Evolutionary conservation across 2,113 vertebrate genomes (phyloP).

Genomic region (Loxodonta africana): DNA sequence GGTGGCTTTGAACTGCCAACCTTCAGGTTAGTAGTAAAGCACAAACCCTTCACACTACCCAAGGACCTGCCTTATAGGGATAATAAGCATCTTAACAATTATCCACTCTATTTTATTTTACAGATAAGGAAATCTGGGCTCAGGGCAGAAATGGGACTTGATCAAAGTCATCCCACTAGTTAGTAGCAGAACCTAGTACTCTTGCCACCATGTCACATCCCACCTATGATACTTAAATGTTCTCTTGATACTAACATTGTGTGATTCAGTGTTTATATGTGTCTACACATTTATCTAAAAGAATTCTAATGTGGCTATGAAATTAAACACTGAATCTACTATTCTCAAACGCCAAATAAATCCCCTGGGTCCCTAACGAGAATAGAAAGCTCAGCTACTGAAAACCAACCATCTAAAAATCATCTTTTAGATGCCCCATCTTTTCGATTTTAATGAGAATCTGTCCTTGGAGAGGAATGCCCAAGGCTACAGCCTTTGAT

Average conservation of each 20-base stretch:
- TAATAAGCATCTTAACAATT: constrained; percentile 9
- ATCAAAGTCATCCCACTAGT: not conserved
- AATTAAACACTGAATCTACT: not conserved
- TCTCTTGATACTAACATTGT: not conserved
- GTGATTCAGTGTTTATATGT: constrained; percentile 7
- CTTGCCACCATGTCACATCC: not conserved
- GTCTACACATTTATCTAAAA: constrained; percentile 26
- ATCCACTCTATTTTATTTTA: constrained; percentile 35
- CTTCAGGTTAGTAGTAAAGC: not conserved
- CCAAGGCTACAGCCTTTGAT: not conserved
- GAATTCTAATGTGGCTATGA: not conserved
- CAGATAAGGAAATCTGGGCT: constrained; percentile 23
- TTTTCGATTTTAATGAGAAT: constrained; percentile 26
- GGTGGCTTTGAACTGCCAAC: not conserved
- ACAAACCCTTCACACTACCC: not conserved
- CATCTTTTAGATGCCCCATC: not conserved
- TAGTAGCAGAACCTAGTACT: not conserved
- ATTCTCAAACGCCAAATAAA: constrained; percentile 27
- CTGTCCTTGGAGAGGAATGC: not conserved
- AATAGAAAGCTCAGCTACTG: constrained; percentile 4
- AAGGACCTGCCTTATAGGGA: not conserved
- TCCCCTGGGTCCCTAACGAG: not conserved
- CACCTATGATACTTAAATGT: not conserved
- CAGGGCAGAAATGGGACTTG: not conserved
- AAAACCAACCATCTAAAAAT: constrained; percentile 38